Percentiles rank a stretch among this genome's conserved stretches.
These are phyloP conservation scores for Idaea dimidiata DNA, from an alignment of 2,888 invertebrate genomes.

Conservation along the genomic window DNA sequence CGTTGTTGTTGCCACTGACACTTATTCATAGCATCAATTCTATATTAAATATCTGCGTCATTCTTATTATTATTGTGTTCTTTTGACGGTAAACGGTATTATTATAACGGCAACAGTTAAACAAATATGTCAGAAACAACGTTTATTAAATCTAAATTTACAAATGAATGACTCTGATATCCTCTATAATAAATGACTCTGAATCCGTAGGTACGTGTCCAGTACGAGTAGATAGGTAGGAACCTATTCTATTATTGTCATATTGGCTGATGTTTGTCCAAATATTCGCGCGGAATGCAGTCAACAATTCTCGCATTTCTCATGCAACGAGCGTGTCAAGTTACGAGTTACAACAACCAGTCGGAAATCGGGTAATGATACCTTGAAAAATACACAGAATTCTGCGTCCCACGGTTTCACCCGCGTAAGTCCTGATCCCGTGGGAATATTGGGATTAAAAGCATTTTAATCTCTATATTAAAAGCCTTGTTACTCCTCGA, in stretches of 20 bases:
- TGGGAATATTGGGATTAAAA: no score
- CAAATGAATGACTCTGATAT: not conserved
- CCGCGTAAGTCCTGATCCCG: no score
- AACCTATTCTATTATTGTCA: no score
- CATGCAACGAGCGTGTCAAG: conserved; percentile 17
- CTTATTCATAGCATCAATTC: not conserved
- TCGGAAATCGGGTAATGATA: not conserved
- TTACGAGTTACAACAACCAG: conserved; percentile 12
- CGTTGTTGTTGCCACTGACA: not conserved
- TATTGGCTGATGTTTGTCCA: conserved; percentile 3
- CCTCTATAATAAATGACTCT: no score
- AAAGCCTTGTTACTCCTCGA: no score
- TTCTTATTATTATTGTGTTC: not conserved
- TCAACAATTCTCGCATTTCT: conserved; percentile 21
- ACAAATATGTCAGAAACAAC: not conserved
- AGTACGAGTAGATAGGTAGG: no score
- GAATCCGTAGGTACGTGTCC: no score
- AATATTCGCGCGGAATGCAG: conserved; percentile 35
- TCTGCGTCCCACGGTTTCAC: no score
- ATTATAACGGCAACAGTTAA: not conserved
- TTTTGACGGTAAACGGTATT: not conserved
- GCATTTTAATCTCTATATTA: no score
- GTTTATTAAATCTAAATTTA: not conserved
- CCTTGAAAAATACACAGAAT: not conserved
- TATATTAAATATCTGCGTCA: not conserved